phyloP scores from a whole-genome alignment of 1,140 invertebrate species.

The Lepidurus couesii region DNA sequence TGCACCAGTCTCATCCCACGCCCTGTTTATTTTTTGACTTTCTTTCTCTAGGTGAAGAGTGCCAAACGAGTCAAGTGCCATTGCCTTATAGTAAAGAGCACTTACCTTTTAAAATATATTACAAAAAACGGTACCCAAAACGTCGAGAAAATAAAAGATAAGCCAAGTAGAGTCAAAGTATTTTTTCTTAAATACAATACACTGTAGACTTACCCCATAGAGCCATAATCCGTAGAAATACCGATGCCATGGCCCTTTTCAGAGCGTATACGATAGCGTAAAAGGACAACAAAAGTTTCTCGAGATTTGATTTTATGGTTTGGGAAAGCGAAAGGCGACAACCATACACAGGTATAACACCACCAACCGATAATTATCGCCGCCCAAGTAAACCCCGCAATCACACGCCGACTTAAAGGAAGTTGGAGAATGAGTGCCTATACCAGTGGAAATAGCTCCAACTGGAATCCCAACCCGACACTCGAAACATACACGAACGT shows the following conservation, averaged over 20 bases:
- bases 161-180: too few species aligned
- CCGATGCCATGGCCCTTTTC: not conserved
- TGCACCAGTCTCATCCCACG: not conserved
- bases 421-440: not conserved
- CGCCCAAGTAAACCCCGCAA: not conserved
- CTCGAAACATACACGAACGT: not conserved
- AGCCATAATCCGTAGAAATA: not conserved
- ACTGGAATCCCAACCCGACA: not conserved
- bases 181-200: not conserved
- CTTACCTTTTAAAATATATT: not conserved
- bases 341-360: not conserved
- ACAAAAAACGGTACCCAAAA: not conserved
- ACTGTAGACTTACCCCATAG: not conserved
- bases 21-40: not conserved
- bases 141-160: too few species aligned
- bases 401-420: not conserved
- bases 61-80: not conserved
- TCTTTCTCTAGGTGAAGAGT: not conserved
- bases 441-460: not conserved
- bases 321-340: not conserved
- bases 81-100: not conserved
- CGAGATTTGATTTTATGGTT: not conserved
- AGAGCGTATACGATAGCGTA: not conserved
- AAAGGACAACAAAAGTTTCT: not conserved
- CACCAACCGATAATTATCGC: not conserved